Evolutionary conservation across 1,140 invertebrate species (phyloP).

Genomic region (Lordiphosa stackelbergi): DNA sequence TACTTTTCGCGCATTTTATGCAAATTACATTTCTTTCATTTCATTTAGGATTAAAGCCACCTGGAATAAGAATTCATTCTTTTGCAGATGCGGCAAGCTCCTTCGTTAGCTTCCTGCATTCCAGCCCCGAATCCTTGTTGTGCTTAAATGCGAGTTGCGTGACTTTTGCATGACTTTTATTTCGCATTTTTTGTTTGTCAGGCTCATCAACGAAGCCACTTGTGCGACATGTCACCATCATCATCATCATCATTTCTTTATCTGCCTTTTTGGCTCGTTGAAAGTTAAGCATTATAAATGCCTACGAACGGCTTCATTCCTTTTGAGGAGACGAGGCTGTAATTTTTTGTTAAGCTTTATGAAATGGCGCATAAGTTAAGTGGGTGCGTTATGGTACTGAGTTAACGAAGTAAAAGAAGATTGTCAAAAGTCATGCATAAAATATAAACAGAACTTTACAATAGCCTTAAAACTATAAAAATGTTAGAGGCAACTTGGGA

Average conservation of each 20-base stretch:
- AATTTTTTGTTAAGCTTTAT: conserved; percentile 37
- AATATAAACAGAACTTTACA: no score
- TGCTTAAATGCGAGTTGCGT: conserved; percentile 60
- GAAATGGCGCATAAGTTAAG: conserved; percentile 66
- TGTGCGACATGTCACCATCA: conserved; percentile 45
- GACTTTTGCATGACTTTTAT: conserved; percentile 53
- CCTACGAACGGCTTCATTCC: conserved; percentile 31
- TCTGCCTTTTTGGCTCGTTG: conserved; percentile 28
- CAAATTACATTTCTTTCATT: conserved; percentile 47
- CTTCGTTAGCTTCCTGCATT: conserved; percentile 13
- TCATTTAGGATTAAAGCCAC: no score
- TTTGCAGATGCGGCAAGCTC: conserved; percentile 15
- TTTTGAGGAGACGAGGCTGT: background rate
- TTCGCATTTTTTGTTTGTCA: conserved; percentile 13
- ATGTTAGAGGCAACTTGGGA: no score
- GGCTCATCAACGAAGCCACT: conserved; percentile 54
- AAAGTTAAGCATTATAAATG: conserved; percentile 45
- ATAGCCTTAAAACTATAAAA: no score
- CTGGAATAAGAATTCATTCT: background rate
- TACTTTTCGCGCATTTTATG: conserved; percentile 52
- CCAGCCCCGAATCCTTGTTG: background rate
- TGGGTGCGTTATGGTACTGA: conserved; percentile 1
- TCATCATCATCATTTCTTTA: conserved; percentile 10
- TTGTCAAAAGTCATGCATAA: no score
- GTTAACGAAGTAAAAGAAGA: no score